Base-by-base conservation (phyloP, 92 coral and sea anemone genomes). In the Muricea muricata region DNA sequence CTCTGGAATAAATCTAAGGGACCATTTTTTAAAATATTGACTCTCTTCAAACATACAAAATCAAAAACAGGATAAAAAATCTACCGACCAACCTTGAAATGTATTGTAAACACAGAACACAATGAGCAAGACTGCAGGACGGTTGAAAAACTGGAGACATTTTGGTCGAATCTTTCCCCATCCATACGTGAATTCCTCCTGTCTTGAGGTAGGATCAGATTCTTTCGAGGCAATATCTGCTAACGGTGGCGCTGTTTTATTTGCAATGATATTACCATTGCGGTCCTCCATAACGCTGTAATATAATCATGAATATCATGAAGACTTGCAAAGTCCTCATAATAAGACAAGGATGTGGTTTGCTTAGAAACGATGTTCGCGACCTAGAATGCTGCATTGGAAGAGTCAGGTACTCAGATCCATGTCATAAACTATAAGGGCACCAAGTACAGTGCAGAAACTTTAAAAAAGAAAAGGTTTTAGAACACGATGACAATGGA, bases 111-210 rank as follows among this genome's bases (percentile, higher is more conserved):
- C 31, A 11, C 90, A 83, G 25, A 92, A 78, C 15, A 81, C 82
- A 61, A 88, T 9, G 25, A 91, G 70, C 65, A 95, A 95, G 60
- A 95, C 93, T 68, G 85, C 90, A 17, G 95, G 91, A 24, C 90
- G 90, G 56, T 91, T 95, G 37, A 90, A 45, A 55, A 78, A 82
- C 84, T 95, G 95, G 25, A 95, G 84, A 65, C 80, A 63, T 61
- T 83, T 79, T 11, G 98, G 98, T 57, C 87, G 86, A 75, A 93
- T 89, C 40, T 75, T 75, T 26, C 94, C 94, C 98, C 98, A 95
- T 54, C 98, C 98, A 79, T 83, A 89, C 21, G 48, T 7, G 7
- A 4, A 34, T 34, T 70, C 76, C 21, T 37, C 15, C 48, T 33
- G 3, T 70, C 39, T 3, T 14, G 76, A 63, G 13, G 15, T 32